A percentile compares a stretch with the other conserved stretches of the same genome.
Conservation (phyloP, 2,113 vertebrate genomes). For the Origma solitaria region DNA sequence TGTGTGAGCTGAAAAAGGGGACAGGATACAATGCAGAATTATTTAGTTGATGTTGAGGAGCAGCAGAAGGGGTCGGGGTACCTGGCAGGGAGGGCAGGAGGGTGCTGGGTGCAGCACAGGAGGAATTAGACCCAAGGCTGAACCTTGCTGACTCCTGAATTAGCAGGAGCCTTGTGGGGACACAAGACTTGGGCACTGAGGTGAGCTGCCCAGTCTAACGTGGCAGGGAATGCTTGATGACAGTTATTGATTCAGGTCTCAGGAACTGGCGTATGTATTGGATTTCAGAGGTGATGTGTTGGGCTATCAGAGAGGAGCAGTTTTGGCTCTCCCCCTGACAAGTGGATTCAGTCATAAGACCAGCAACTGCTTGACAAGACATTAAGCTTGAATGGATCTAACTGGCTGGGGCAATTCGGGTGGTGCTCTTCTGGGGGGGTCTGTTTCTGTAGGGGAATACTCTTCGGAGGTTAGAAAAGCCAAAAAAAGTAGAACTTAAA, state of each 20-base stretch:
- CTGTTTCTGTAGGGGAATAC: not conserved
- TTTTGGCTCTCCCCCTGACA: not conserved
- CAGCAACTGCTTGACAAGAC: not conserved
- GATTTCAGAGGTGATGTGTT: slow-evolving; percentile 23
- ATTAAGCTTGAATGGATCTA: not conserved
- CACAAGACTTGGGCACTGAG: not conserved
- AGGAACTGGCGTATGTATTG: not conserved
- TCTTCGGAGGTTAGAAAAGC: not conserved
- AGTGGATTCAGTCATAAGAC: not conserved
- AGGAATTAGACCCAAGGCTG: not conserved
- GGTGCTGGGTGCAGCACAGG: not conserved
- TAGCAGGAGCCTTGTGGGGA: not conserved
- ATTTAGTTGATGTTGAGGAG: not conserved
- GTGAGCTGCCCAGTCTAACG: not conserved
- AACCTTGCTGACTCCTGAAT: not conserved
- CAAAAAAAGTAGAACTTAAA: not conserved
- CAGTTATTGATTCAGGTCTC: not conserved
- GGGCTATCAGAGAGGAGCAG: not conserved
- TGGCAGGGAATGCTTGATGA: not conserved
- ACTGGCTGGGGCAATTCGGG: not conserved
- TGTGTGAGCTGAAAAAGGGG: not conserved
- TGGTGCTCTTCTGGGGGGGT: not conserved
- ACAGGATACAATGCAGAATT: not conserved
- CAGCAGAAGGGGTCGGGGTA: not conserved
- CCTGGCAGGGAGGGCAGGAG: not conserved